Conservation (phyloP, 2,113 vertebrate species). For the Nestor notabilis region DNA sequence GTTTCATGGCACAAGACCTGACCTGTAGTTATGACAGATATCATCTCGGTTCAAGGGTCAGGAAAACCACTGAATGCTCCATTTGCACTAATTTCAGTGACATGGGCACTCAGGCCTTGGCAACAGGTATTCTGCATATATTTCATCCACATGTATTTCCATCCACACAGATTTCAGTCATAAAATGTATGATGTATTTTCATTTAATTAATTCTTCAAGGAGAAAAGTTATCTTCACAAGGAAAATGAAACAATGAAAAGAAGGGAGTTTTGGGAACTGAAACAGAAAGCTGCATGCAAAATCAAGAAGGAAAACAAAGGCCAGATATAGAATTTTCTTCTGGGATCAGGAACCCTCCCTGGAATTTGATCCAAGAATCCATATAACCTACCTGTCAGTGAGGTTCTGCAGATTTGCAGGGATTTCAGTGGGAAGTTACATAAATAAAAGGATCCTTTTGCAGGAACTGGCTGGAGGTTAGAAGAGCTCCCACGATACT, state of each 20-base stretch:
- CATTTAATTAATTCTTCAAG: background rate
- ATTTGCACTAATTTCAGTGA: background rate
- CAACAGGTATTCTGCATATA: background rate
- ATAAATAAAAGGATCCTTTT: slow-evolving; percentile 47
- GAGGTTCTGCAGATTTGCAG: slow-evolving; percentile 8
- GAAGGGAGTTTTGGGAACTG: background rate
- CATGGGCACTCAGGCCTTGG: background rate
- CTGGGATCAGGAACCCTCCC: background rate
- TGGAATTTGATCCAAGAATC: slow-evolving; percentile 39
- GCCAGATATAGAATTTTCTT: background rate
- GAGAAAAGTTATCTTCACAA: background rate
- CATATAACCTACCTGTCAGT: slow-evolving; percentile 27
- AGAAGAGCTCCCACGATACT: slow-evolving; percentile 47
- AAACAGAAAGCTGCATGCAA: slow-evolving; percentile 13
- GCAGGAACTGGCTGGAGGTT: slow-evolving; percentile 52
- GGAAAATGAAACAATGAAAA: background rate
- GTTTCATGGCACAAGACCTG: background rate
- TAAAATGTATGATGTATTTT: background rate
- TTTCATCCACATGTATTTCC: background rate
- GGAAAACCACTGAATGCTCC: background rate
- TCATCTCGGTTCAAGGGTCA: background rate
- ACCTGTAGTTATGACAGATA: background rate
- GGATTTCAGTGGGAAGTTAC: slow-evolving; percentile 31
- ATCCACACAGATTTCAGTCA: background rate
- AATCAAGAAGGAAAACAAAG: slow-evolving; percentile 4